Base-by-base conservation (phyloP, 2,113 vertebrate species). In the Lophotis ruficrista region DNA sequence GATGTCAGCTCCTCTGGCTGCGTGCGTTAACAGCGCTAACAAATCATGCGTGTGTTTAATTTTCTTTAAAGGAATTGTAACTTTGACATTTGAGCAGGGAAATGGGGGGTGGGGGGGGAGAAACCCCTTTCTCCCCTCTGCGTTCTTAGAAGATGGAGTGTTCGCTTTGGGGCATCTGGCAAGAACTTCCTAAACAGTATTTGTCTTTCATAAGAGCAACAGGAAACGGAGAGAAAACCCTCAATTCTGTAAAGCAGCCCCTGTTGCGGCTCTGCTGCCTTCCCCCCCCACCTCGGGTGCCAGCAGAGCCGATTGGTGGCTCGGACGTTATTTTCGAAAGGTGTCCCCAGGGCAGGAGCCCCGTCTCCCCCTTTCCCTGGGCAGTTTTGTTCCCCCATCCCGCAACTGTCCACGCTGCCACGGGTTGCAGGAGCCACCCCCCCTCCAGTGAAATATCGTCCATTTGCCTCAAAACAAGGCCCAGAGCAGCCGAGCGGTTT, bases 401-500 rank as follows among this genome's bases (percentile, higher is more conserved):
- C 18, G 20, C 12, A 77, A 37, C 9, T 4, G 27, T 18, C 56
- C 3, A 3, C 9, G 60, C 72, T 51, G 23, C 14, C 8, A 14
- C 8, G 2, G 41, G 3, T 18, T 14, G 60, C 87, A 56, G n/a
- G 27, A 57, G 50, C 10, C 41, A 43, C 41, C 27, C 38, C 25
- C 6, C 21, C 10, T 1, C 7, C 2, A 65, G 43, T 27, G 54
- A 50, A 15, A 16, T 7, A 8, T 24, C 7, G 3, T 58, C 5
- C 14, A 8, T 22, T 23, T 53, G 3, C 24, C 38, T 68, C 31
- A 8, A 4, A 81, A 9, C 6, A 10, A 21, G 38, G 21, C 31
- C 6, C 12, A 1, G 48, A 21, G 24, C 3, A 1, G 4, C 24
- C 10, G 2, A 7, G 9, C 1, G 1, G 68, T 6, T 6, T 31